Conservation (phyloP, 2,888 invertebrate species). For the Ornithoptera alexandrae region DNA sequence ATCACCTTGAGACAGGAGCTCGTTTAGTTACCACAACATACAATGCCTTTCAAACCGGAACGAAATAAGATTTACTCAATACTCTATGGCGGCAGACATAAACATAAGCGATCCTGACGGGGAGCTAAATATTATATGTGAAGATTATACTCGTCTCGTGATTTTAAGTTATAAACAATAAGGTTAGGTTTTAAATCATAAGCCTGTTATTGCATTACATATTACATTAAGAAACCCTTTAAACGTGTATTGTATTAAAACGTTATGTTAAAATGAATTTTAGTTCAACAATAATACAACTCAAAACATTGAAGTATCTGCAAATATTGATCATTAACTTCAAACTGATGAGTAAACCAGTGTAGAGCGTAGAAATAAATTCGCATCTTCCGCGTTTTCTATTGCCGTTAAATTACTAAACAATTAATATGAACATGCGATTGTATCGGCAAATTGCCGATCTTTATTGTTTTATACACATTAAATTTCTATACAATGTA, state of each 20-base stretch:
- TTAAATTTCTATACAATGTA: not conserved
- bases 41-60: too few species aligned
- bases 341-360: conserved; percentile 4
- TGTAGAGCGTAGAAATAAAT: conserved; percentile 20
- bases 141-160: too few species aligned
- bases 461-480: conserved; percentile 5
- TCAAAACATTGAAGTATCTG: not conserved
- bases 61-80: too few species aligned
- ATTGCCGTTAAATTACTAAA: conserved; percentile 20
- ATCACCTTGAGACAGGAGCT: too few species aligned
- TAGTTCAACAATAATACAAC: not conserved
- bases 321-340: not conserved
- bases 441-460: conserved; percentile 10
- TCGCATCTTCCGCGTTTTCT: conserved; percentile 27
- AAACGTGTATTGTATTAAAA: not conserved
- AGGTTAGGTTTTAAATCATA: too few species aligned
- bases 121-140: too few species aligned
- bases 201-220: not conserved
- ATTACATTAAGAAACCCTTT: not conserved
- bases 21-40: too few species aligned
- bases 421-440: conserved; percentile 10
- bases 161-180: too few species aligned
- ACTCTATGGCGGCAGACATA: too few species aligned
- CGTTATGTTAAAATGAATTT: not conserved
- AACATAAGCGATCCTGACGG: too few species aligned